These are phyloP conservation scores for Halesus radiatus DNA, from an alignment of 1,140 invertebrate genomes.

Conservation along the genomic window DNA sequence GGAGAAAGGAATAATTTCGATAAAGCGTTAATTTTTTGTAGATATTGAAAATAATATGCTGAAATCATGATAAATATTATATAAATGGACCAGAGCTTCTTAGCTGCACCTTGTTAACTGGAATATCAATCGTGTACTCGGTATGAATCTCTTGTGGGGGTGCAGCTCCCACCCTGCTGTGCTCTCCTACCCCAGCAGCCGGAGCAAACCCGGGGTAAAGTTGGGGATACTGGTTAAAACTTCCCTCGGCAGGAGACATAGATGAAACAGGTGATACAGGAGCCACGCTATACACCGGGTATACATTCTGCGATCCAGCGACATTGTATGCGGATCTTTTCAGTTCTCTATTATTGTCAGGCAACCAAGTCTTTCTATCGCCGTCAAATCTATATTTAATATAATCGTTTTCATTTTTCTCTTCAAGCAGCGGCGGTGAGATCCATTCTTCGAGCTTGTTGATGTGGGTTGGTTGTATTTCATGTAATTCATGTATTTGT, in stretches of 20 bases:
- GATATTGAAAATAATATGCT: no score
- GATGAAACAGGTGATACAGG: no score
- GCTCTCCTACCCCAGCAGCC: not conserved
- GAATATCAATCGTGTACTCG: slow-evolving; percentile 66
- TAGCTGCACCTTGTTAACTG: slow-evolving; percentile 66
- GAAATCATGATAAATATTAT: no score
- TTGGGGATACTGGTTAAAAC: slow-evolving; percentile 55
- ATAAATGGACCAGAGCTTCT: slow-evolving; percentile 59
- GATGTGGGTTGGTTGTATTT: slow-evolving; percentile 49
- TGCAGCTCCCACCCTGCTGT: slow-evolving; percentile 26
- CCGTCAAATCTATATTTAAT: slow-evolving; percentile 53
- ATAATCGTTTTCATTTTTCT: slow-evolving; percentile 32
- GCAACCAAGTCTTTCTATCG: slow-evolving; percentile 49
- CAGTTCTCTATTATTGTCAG: slow-evolving; percentile 30
- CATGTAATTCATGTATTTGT: slow-evolving; percentile 33
- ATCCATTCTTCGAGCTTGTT: slow-evolving; percentile 33
- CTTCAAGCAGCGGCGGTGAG: slow-evolving; percentile 14
- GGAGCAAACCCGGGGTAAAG: not conserved
- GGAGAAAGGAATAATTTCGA: no score
- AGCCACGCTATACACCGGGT: slow-evolving; percentile 44
- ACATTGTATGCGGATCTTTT: slow-evolving; percentile 42
- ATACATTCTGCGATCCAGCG: slow-evolving; percentile 34
- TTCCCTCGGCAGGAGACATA: slow-evolving; percentile 32
- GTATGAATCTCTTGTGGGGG: slow-evolving; percentile 66
- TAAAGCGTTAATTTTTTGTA: no score